Conservation (phyloP, 2,797 vertebrate species). For the Masticophis lateralis region DNA sequence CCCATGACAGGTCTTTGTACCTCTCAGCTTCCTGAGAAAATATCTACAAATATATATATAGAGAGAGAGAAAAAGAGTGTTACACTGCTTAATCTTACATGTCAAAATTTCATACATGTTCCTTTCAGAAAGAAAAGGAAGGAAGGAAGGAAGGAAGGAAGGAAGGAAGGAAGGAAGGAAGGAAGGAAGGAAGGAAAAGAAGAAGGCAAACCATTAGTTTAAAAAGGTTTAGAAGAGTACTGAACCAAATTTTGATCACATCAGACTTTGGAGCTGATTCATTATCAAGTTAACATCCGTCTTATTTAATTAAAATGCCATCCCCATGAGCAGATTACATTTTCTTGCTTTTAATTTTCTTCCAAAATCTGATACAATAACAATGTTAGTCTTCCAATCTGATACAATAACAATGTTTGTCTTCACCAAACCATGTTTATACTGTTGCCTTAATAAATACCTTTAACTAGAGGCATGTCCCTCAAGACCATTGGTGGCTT, state of each 20-base stretch:
- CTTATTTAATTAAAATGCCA: neutral
- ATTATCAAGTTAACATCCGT: neutral
- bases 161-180: too few species aligned
- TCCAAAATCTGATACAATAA: neutral
- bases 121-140: neutral
- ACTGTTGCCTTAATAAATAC: neutral
- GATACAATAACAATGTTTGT: neutral
- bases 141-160: too few species aligned
- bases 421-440: neutral
- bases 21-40: conserved; percentile 82
- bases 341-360: neutral
- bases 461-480: neutral
- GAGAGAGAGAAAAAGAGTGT: neutral
- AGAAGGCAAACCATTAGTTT: neutral
- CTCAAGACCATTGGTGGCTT: neutral
- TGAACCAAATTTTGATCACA: neutral
- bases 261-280: neutral
- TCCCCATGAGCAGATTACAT: neutral
- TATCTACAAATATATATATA: conserved; percentile 72
- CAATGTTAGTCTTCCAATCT: neutral
- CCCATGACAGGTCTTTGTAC: conserved; percentile 81
- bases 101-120: neutral
- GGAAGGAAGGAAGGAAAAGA: too few species aligned
- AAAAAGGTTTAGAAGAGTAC: neutral
- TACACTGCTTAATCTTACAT: neutral